Base-by-base conservation (phyloP, 2,888 invertebrate genomes). In the Strigamia crassipes region DNA sequence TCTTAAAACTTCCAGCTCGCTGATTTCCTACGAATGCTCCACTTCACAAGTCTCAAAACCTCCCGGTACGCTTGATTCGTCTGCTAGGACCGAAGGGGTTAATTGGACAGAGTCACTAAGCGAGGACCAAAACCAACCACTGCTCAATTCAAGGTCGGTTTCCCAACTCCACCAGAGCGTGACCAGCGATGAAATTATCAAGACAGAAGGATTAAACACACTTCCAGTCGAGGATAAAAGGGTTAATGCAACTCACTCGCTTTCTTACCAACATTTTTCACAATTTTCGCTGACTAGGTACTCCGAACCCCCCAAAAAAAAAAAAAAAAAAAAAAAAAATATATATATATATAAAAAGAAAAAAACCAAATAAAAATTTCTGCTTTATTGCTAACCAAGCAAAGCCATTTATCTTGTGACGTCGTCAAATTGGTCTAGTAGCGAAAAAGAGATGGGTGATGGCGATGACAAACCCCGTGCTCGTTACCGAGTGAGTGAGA, bases 21-120 rank as follows among this genome's bases (percentile, higher is more conserved):
- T 61, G 61, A 61, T 61, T 61, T 61, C 61, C 61, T 61, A 61
- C 61, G 21, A 61, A 61, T 61, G 61, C 61, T 61, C 61, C 61
- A 61, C 61, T 61, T 61, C 61, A 61, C 61, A 61, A 61, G 61
- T 61, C 61, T 61, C 61, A 61, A 61, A 61, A 61, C 61, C 61
- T 61, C 61, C 12, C 23, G 61, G 61, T 23, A 61, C 61, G 61
- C 61, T 61, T 61, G 61, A 61, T 61, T 61, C 61, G 61, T 18
- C 61, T 61, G 23, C 61, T 6, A 23, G 61, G 61, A 61, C 61
- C 61, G 61, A 61, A 61, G 21, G 61, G 61, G 61, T 61, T 61
- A 61, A 61, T 61, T 61, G 61, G 61, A 61, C 61, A 61, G 61
- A 61, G 61, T 23, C 61, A 61, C 61, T 18, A 61, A 61, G 61